phyloP scores from a whole-genome alignment of 2,888 invertebrate species.

The Cyclophora albipunctata region DNA sequence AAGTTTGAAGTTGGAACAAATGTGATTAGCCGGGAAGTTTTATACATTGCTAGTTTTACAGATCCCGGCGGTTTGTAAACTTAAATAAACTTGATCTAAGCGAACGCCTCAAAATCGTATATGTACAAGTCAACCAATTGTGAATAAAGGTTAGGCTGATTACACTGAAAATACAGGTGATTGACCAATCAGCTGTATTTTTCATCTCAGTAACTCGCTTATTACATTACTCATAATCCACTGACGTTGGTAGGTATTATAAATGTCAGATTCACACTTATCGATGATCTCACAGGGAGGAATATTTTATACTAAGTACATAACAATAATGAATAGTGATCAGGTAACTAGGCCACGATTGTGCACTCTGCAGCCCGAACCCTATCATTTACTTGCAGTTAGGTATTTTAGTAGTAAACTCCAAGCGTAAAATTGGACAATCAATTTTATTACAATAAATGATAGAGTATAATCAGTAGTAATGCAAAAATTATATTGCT shows the following conservation, averaged over 20 bases:
- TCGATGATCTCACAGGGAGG: conserved; percentile 34
- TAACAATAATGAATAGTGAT: conserved; percentile 19
- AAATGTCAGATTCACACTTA: conserved; percentile 19
- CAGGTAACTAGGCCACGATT: conserved; percentile 22
- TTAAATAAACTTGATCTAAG: too few species aligned
- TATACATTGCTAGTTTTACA: too few species aligned
- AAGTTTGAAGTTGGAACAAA: too few species aligned
- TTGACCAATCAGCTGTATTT: too few species aligned
- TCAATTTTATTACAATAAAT: conserved; percentile 25
- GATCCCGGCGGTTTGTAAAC: too few species aligned
- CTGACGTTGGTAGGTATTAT: conserved; percentile 2
- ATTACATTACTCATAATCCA: too few species aligned
- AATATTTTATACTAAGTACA: conserved; percentile 27
- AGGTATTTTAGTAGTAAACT: conserved; percentile 23
- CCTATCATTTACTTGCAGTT: conserved; percentile 16
- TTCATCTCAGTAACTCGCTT: too few species aligned
- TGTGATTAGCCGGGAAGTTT: too few species aligned
- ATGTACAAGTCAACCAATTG: too few species aligned
- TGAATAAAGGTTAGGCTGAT: too few species aligned
- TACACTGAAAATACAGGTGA: too few species aligned
- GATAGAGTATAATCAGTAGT: conserved; percentile 17
- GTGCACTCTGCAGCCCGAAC: conserved; percentile 16
- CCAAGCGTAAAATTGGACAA: conserved; percentile 23
- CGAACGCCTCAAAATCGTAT: too few species aligned
- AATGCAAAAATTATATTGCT: conserved; percentile 1